Base-by-base conservation (phyloP, 64 coral and sea anemone species). In the Cladopsammia gracilis region DNA sequence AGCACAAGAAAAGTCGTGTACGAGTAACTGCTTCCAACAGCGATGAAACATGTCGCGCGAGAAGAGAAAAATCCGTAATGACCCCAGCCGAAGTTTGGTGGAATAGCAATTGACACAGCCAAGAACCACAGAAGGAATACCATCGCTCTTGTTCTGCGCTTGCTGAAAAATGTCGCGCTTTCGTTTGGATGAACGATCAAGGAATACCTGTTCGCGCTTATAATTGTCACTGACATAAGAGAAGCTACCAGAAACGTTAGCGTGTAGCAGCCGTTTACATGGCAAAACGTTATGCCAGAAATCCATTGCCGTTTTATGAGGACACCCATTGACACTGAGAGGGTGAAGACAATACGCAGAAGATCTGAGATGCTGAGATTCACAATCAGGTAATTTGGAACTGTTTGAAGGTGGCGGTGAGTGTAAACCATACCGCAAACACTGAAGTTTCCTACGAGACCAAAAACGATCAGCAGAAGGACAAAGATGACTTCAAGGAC, bases 231-330 rank as follows among this genome's bases (percentile, higher is more conserved):
- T 15, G 91, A 90, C 66, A 97, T 75, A 3, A 97, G 24, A 26
- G 95, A 97, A 0, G 79, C 86, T 3, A 93, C 86, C 0, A 97
- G 58, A 16, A 97, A 81, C 3, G 94, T 62, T 6, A 97, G 48
- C 2, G 95, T 97, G 58, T 97, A 97, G 58, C 90, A 97, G 2
- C 95, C 95, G n/a, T 94, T 97, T 22, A 94, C 65, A 87, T 67
- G 84, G 75, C 95, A 97, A 34, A 97, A 94, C 7, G 78, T 53
- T 25, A 81, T 75, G 46, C 72, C 82, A 24, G 64, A 89, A 20
- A 94, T 75, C 95, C 95, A 97, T 58, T 58, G 46, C 58, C 95
- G 70, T 25, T 77, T 82, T 10, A 94, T 91, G 25, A 97, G 60
- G 67, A 97, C 95, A 12, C 13, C 76, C 3, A 71, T 22, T 47